phyloP scores from a whole-genome alignment of 2,888 invertebrate genomes.

The Cheilosia vulpina region DNA sequence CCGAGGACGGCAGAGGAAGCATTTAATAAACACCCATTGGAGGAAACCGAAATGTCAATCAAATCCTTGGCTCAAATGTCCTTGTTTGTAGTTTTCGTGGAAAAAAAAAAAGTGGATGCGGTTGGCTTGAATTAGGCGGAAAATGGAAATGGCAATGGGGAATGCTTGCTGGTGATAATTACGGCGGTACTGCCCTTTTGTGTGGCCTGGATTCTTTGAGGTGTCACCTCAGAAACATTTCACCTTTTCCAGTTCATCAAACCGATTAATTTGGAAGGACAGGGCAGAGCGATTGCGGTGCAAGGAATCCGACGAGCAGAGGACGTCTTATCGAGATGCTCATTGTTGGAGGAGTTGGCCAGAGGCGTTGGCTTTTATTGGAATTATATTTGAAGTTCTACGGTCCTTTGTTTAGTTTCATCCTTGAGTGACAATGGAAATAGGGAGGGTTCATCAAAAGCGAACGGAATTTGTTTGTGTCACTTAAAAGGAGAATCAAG shows the following conservation, averaged over 20 bases:
- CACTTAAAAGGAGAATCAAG: constrained; percentile 56
- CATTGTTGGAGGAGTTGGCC: constrained; percentile 11
- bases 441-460: constrained; percentile 8
- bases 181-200: constrained; percentile 42
- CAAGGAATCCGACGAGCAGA: constrained; percentile 1
- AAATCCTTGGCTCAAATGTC: constrained; percentile 59
- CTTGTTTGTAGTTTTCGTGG: constrained; percentile 55
- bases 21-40: constrained; percentile 66
- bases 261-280: constrained; percentile 46
- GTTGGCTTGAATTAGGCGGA: not conserved
- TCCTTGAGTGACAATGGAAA: constrained; percentile 32
- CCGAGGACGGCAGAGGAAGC: constrained; percentile 25
- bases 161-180: constrained; percentile 53
- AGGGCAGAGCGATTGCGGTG: constrained; percentile 1
- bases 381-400: constrained; percentile 4
- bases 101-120: constrained; percentile 1
- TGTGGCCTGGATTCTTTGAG: constrained; percentile 48
- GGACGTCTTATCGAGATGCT: not conserved
- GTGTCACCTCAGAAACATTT: constrained; percentile 56
- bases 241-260: constrained; percentile 70
- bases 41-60: constrained; percentile 69
- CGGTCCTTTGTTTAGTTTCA: constrained; percentile 15
- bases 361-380: not conserved
- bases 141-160: constrained; percentile 7
- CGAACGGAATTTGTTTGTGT: constrained; percentile 29